Evolutionary conservation across 2,888 invertebrate species (phyloP), one percentile per base, ranked within the genome.

Genomic region (Tachina lurida): DNA sequence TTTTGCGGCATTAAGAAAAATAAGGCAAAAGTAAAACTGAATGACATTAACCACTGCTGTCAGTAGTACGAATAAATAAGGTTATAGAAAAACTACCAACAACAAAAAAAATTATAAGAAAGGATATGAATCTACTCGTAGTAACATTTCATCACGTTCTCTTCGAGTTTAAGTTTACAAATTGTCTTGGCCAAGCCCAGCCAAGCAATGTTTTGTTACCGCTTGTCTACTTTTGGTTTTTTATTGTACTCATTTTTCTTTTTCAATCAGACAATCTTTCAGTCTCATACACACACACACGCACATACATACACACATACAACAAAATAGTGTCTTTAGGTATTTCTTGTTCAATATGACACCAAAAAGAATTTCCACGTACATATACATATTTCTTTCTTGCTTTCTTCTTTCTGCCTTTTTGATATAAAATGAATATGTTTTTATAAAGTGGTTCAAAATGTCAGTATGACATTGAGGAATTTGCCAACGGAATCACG

Each of bases 131-230:
- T 19, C 54, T 52, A 22, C 13, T 22, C 5, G 52, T 17, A 74
- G 77, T 52, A 54, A 68, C 77, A 86, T 87, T 87, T 87, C 83
- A 87, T 86, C 88, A 88, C 88, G 88, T 87, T 65, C 78, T 63
- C 60, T 73, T 75, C 49, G 73, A 74, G 90, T 90, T 86, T 82
- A 83, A 81, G 82, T 76, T 82, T 78, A 86, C 81, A 85, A 87
- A 86, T 84, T 84, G 82, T 86, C 79, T 80, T 76, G 84, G 86
- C 78, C 82, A 76, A 75, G 63, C 71, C 56, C 70, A 17, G 58
- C 49, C 70, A 17, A 68, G 60, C 78, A 63, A 52, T 71, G 63
- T 65, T 58, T 58, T 83, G 58, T 52, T 79, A 58, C 15, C 62
- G 70, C 75, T 70, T 84, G 65, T 76, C 80, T 76, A 47, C 49